Conservation (phyloP, 2,797 vertebrate genomes). For the Anas bahamensis region DNA sequence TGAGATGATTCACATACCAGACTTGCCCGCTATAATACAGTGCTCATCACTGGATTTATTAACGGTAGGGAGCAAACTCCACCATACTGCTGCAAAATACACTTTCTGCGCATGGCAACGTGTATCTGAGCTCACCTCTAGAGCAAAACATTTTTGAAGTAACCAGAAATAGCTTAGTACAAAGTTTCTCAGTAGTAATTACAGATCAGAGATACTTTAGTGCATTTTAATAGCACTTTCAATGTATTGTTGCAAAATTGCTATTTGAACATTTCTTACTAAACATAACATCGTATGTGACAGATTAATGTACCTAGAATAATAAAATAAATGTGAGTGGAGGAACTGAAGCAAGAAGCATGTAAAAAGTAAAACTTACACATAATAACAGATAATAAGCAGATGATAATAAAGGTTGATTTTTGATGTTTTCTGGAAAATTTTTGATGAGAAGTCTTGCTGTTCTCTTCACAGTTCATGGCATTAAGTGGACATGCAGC, state of each 20-base stretch:
- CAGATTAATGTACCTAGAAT: background rate
- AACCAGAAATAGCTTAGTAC: background rate
- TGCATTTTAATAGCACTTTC: background rate
- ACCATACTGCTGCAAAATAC: background rate
- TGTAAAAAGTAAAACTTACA: background rate
- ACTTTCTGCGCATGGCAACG: background rate
- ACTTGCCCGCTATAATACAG: background rate
- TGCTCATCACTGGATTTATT: background rate
- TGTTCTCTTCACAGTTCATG: slow-evolving; percentile 93
- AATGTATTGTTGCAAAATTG: background rate
- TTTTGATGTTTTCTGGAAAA: background rate
- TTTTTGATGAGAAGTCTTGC: slow-evolving; percentile 72
- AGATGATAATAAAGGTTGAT: no score
- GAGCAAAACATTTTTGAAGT: background rate
- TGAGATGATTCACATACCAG: background rate
- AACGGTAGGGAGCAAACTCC: background rate
- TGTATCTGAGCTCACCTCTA: background rate
- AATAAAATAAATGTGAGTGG: background rate
- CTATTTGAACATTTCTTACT: background rate
- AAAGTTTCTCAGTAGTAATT: background rate
- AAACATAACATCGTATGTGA: background rate
- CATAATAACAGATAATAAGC: background rate
- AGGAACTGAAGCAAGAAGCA: background rate
- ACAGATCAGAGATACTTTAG: background rate
- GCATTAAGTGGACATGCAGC: slow-evolving; percentile 99